Percentiles rank a stretch among this genome's conserved stretches.
These are phyloP conservation scores for Tupaia tana DNA, from an alignment of 2,113 vertebrate genomes.

Conservation along the genomic window DNA sequence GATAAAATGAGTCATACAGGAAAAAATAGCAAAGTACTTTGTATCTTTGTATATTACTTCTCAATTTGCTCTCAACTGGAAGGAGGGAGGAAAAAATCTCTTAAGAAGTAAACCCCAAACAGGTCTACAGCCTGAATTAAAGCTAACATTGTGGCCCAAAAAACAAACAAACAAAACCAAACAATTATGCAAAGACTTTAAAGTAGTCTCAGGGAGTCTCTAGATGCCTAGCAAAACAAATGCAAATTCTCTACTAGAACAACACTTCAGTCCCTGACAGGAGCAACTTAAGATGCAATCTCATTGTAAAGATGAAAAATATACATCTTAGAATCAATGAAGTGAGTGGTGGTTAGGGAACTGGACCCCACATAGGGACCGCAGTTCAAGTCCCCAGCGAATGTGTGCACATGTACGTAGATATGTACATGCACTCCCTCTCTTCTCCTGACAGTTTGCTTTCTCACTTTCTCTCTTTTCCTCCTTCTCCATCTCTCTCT, in stretches of 20 bases:
- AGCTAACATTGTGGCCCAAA: constrained; percentile 53
- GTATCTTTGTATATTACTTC: neutral
- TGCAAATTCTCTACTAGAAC: constrained; percentile 15
- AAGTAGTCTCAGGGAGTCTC: neutral
- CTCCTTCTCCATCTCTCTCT: too few relatives aligned
- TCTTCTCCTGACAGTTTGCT: too few relatives aligned
- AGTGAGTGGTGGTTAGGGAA: too few relatives aligned
- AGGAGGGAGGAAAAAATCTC: neutral
- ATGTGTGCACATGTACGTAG: too few relatives aligned
- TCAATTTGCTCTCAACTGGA: neutral
- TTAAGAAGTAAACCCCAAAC: neutral
- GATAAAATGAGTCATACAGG: constrained; percentile 21
- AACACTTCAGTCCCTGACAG: neutral
- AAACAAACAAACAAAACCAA: constrained; percentile 39
- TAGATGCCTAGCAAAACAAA: constrained; percentile 22
- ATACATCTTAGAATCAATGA: neutral
- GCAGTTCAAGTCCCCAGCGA: too few relatives aligned
- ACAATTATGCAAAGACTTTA: constrained; percentile 43
- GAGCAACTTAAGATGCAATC: constrained; percentile 41
- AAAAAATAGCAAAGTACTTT: constrained; percentile 21
- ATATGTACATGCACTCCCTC: too few relatives aligned
- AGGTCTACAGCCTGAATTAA: constrained; percentile 14
- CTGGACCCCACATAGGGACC: too few relatives aligned
- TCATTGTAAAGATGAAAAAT: constrained; percentile 54
- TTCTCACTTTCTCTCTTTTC: too few relatives aligned